Conservation (phyloP, 2,113 vertebrate genomes). For the Cercopithecus mona region DNA sequence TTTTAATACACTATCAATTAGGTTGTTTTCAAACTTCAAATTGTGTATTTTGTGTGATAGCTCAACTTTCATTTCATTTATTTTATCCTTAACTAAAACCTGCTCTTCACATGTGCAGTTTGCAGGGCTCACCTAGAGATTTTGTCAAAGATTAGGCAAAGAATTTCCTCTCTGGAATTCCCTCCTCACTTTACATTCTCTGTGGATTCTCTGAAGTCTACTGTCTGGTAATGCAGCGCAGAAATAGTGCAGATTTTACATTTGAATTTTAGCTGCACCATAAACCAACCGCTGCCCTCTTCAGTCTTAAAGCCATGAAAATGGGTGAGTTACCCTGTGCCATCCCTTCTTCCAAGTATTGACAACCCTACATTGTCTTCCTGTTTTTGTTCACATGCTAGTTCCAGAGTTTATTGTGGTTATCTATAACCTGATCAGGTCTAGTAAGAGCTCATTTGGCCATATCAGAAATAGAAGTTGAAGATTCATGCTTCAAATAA, state of each 20-base stretch:
- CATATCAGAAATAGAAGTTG: background rate
- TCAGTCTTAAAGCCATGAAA: background rate
- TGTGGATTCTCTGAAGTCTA: background rate
- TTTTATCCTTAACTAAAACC: background rate
- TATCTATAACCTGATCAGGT: background rate
- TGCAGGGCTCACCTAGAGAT: background rate
- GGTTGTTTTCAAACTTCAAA: background rate
- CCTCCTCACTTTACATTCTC: background rate
- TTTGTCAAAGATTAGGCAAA: background rate
- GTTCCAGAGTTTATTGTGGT: background rate
- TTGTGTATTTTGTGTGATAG: background rate
- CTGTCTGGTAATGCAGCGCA: background rate
- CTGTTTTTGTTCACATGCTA: background rate
- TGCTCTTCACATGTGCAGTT: background rate
- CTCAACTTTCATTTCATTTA: background rate
- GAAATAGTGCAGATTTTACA: background rate
- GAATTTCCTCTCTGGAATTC: background rate
- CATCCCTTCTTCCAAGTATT: background rate
- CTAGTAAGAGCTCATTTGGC: background rate
- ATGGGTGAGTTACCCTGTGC: background rate
- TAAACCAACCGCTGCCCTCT: background rate
- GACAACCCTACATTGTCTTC: background rate
- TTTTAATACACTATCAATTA: background rate
- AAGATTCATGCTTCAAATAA: background rate
- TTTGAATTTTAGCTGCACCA: background rate